Conservation (phyloP, 2,797 vertebrate genomes). For the Tangara arthus region DNA sequence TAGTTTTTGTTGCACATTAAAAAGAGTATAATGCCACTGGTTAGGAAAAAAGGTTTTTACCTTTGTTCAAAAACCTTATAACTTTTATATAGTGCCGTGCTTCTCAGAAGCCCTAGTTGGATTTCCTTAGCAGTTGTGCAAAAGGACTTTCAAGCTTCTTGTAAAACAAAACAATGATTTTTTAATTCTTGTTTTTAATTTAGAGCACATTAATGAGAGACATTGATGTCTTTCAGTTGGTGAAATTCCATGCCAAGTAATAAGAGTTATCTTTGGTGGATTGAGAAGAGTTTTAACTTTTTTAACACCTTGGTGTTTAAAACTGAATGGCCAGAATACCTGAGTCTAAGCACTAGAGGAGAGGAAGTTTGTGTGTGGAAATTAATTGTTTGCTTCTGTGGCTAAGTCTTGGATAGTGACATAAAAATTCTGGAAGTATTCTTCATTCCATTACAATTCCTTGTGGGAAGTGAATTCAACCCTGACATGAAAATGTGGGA, state of each 20-base stretch:
- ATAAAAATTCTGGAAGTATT: neutral
- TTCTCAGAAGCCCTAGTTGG: neutral
- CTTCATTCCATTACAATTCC: neutral
- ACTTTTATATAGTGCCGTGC: neutral
- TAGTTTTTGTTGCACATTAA: neutral
- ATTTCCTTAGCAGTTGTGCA: neutral
- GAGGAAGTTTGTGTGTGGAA: neutral
- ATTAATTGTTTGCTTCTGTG: neutral
- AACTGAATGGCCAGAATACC: neutral
- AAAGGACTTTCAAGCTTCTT: neutral
- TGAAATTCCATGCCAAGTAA: neutral
- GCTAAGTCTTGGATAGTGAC: neutral
- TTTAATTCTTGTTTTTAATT: neutral
- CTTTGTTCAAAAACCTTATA: neutral
- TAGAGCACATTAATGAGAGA: neutral
- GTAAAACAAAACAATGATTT: neutral
- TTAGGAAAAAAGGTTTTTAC: neutral
- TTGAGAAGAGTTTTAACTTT: neutral
- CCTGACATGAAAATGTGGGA: neutral
- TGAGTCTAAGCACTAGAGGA: neutral
- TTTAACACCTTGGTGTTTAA: neutral
- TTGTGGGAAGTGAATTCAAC: neutral
- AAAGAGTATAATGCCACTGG: neutral
- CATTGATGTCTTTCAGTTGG: neutral
- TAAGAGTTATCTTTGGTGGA: neutral